Evolutionary conservation across 2,113 vertebrate species (phyloP), one percentile per base, ranked within the genome.

Genomic region (Panthera uncia): DNA sequence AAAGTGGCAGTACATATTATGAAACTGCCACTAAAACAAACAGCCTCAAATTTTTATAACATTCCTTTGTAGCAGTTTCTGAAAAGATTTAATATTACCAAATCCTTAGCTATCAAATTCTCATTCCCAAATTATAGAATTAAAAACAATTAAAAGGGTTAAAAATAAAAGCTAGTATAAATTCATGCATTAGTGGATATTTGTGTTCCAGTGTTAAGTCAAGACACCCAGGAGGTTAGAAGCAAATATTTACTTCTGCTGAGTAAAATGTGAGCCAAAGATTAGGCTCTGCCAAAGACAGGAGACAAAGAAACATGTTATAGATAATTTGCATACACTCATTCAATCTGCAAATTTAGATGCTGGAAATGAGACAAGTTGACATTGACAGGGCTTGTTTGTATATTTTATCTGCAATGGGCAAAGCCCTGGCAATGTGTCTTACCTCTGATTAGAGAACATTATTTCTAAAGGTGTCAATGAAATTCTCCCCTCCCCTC

Each of bases 1-100:
- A 80, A 98, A 98, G 85, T 48, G 76, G 78, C 66, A 52, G 76
- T 95, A 79, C 29, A 45, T 73, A 96, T 4, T 97, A 79, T 50
- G 86, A 66, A 93, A 52, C 5, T 61, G 21, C 38, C 85, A 98
- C 50, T 95, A 95, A 98, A 97, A 73, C 19, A 89, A 66, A 71
- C 84, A 45, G 25, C 76, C 90, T 91, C 25, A 85, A 48, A 61
- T 57, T 55, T 83, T 92, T 95, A 41, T 12, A 89, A 96, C 87
- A 63, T 14, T 84, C 50, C 81, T 97, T 78, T 87, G 21, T 63
- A 94, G 50, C 81, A 82, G 3, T 55, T 90, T 92, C 38, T 97
- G 45, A 45, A 92, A 65, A 96, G 57, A 80, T 76, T 79, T 61
- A 19, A 65, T 89, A 91, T 48, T 36, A 71, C 29, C 89, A 95